These are phyloP conservation scores for Archilochus colubris DNA, from an alignment of 2,113 vertebrate species.

Conservation along the genomic window DNA sequence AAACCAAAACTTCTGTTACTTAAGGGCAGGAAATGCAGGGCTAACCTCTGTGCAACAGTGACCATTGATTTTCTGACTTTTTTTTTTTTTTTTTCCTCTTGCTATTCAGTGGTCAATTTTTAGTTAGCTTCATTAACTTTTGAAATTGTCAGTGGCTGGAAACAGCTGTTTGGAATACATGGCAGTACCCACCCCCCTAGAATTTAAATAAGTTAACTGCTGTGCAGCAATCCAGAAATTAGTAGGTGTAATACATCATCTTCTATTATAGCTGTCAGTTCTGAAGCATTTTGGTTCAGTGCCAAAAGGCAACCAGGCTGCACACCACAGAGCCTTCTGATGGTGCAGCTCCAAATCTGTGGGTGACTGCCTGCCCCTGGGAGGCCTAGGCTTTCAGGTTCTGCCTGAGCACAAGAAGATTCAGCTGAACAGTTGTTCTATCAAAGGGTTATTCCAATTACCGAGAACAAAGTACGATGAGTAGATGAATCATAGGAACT, in stretches of 20 bases:
- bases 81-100: neutral
- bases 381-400: neutral
- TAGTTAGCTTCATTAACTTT: neutral
- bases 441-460: neutral
- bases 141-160: neutral
- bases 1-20: neutral
- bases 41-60: neutral
- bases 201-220: conserved; percentile 31
- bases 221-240: conserved; percentile 24
- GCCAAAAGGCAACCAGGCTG: neutral
- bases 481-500: neutral
- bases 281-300: neutral
- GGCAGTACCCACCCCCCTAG: neutral
- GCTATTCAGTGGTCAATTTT: neutral
- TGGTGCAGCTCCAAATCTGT: neutral
- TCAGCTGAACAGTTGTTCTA: neutral
- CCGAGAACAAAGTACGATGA: neutral
- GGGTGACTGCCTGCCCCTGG: neutral
- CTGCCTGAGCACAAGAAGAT: neutral
- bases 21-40: neutral
- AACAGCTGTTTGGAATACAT: conserved; percentile 18
- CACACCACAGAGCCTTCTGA: neutral
- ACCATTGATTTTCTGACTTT: neutral
- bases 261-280: neutral
- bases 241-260: neutral